phyloP scores from a whole-genome alignment of 2,113 vertebrate genomes.

The Shinisaurus crocodilurus region DNA sequence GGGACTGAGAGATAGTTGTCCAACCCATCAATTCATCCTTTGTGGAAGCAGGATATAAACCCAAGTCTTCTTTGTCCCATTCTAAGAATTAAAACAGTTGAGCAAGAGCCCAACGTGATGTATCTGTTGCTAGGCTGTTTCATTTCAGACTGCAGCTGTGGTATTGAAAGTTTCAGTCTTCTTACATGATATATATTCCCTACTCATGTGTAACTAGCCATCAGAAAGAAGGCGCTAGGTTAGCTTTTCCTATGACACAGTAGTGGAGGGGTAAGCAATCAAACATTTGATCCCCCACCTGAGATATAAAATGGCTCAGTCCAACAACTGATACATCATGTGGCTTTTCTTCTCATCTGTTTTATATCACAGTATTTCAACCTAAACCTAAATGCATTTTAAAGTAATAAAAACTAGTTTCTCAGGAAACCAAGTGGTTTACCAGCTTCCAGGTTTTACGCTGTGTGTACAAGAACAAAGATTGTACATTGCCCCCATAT shows the following conservation, averaged over 20 bases:
- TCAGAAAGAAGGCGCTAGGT: not conserved
- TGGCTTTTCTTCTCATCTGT: not conserved
- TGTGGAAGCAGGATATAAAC: not conserved
- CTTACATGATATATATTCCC: not conserved
- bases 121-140: not conserved
- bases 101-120: not conserved
- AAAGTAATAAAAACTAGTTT: not conserved
- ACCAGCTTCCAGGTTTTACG: constrained; percentile 4
- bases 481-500: not conserved
- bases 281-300: not conserved
- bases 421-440: constrained; percentile 3
- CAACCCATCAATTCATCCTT: not conserved
- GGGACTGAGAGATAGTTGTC: not conserved
- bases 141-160: not conserved
- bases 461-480: not conserved
- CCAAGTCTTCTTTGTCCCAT: not conserved
- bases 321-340: not conserved
- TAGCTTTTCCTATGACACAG: not conserved
- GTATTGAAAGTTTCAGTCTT: not conserved
- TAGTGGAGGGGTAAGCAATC: not conserved
- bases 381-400: not conserved
- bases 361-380: not conserved
- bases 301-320: not conserved
- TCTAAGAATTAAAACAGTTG: not conserved
- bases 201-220: not conserved